Percentiles rank a stretch among this genome's conserved stretches.
Conservation (phyloP, 2,797 vertebrate genomes). For the Diplodus sargus region DNA sequence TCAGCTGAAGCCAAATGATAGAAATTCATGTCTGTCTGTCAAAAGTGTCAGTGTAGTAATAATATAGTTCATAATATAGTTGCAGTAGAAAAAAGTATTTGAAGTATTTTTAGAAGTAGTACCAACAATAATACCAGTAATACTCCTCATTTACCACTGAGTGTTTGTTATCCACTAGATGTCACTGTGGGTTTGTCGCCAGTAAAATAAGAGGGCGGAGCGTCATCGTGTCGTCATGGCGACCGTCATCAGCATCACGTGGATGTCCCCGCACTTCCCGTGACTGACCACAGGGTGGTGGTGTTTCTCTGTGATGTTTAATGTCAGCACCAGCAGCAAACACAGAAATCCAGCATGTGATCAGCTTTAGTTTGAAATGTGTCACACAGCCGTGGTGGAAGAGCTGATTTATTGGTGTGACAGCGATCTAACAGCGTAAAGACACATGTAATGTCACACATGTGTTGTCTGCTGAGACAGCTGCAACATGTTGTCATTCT, state of each 20-base stretch:
- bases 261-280: neutral
- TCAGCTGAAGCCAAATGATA: too few relatives aligned
- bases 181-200: too few relatives aligned
- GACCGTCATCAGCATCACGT: neutral
- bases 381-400: neutral
- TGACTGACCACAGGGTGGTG: slow-evolving; percentile 10
- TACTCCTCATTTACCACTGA: too few relatives aligned
- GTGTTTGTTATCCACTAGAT: too few relatives aligned
- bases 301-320: neutral
- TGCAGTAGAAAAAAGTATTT: too few relatives aligned
- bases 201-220: too few relatives aligned
- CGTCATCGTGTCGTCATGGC: neutral
- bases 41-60: too few relatives aligned
- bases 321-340: neutral
- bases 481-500: neutral
- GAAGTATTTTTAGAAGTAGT: too few relatives aligned
- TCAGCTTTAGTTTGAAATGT: neutral
- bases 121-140: too few relatives aligned
- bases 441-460: too few relatives aligned
- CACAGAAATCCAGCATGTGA: neutral
- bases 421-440: neutral
- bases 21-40: too few relatives aligned
- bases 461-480: neutral
- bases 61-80: too few relatives aligned
- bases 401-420: neutral